Evolutionary conservation across 2,888 invertebrate genomes (phyloP), one percentile per base, ranked within the genome.

Genomic region (Oligia fasciuncula): DNA sequence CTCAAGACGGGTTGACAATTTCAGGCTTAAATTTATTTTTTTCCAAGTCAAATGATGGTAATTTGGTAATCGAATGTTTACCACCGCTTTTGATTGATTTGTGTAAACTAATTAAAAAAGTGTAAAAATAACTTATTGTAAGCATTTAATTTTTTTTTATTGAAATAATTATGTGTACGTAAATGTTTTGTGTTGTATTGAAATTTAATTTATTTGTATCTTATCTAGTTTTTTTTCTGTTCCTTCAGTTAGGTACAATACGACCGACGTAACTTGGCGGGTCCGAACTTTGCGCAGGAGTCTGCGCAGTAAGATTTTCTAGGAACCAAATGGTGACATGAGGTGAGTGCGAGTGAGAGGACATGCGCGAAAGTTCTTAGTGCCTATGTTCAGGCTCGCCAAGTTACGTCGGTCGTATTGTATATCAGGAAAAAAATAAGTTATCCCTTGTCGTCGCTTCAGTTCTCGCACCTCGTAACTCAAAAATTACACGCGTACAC

Each of bases 131-230:
- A 51, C 9, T 43, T 80, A 63, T n/a, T 2, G 43, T 80, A 54
- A 13, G 80, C 78, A 71, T 79, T 70, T 80, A 80, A 46, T 71
- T 8, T 46, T n/a, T 54, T 80, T 51, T 29, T 9, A 68, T 54
- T 71, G 8, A 8, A 71, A 29, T 54, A 51, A 71, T 40, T 17
- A 46, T 29, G 11, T 81, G 11, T 46, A 46, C 46, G 35, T 65
- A 54, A 17, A 29, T 46, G 11, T 9, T 23, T 40, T 46, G 35
- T 79, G 35, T 63, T 70, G 63, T 79, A 3, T 54, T 63, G 11
- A 29, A 54, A 35, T 49, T 60, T 49, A 43, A 69, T 68, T 69
- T 62, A 69, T 70, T 70, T 35, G 0, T 14, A 63, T 35, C 63
- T 13, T 49, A 46, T 46, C 11, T 46, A 46, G 43, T 46, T 9